Conservation (phyloP, 1,140 invertebrate genomes). For the Drosophila athabasca region DNA sequence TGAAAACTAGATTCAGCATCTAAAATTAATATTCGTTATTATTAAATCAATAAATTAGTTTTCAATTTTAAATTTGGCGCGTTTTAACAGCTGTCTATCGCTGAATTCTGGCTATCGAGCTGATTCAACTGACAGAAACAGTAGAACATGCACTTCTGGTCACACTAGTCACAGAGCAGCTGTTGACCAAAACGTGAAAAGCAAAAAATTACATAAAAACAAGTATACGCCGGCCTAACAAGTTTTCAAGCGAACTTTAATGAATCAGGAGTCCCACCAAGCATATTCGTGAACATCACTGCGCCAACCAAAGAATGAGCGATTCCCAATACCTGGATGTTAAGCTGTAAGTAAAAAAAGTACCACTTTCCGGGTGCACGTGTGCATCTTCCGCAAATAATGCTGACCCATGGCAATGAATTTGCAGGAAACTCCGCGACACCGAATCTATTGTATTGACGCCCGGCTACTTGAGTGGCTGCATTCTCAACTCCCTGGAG, state of each 20-base stretch:
- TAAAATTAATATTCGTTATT: too few species aligned
- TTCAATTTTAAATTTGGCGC: too few species aligned
- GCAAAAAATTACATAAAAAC: too few species aligned
- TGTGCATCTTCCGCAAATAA: constrained; percentile 32
- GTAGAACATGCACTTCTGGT: too few species aligned
- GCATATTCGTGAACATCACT: background rate
- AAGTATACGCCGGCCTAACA: constrained; percentile 37
- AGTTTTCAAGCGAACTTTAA: constrained; percentile 9
- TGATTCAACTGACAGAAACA: too few species aligned
- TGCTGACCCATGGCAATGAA: constrained; percentile 19
- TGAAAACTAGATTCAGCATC: too few species aligned
- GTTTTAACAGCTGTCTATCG: too few species aligned
- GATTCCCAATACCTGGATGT: constrained; percentile 82
- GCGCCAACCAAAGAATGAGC: constrained; percentile 62
- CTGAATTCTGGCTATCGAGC: too few species aligned
- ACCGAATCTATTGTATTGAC: constrained; percentile 83
- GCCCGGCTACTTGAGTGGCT: constrained; percentile 85
- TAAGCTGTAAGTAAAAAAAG: constrained; percentile 80
- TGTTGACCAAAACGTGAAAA: too few species aligned
- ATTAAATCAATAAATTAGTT: too few species aligned
- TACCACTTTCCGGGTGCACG: constrained; percentile 3
- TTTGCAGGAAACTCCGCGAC: constrained; percentile 84
- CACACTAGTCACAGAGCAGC: too few species aligned
- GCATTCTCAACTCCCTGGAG: constrained; percentile 85
- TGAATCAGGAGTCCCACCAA: background rate